Percentiles rank a stretch among this genome's conserved stretches.
phyloP scores from a whole-genome alignment of 2,888 invertebrate species.

The Gortyna flavago region DNA sequence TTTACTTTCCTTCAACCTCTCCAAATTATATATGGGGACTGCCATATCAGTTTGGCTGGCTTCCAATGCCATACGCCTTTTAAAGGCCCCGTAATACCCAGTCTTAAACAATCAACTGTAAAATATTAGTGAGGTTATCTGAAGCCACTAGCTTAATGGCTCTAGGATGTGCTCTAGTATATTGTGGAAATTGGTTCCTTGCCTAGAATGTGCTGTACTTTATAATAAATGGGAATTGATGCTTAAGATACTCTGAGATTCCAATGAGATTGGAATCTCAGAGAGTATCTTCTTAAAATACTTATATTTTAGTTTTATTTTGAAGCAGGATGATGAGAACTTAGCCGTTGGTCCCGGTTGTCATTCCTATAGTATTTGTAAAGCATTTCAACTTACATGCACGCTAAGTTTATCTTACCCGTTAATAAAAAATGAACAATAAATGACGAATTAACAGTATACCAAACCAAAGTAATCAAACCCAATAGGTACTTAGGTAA shows the following conservation, averaged over 20 bases:
- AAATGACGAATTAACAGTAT: neutral
- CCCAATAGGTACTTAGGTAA: no score
- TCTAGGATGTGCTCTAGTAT: slow-evolving; percentile 5
- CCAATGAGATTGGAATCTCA: no score
- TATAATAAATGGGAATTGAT: neutral
- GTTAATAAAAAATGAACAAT: neutral
- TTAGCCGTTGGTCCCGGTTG: no score
- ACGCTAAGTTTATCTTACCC: no score
- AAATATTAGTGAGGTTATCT: slow-evolving; percentile 51
- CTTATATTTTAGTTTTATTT: neutral
- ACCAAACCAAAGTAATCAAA: neutral
- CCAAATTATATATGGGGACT: slow-evolving; percentile 57
- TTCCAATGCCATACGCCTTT: slow-evolving; percentile 57
- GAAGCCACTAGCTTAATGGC: slow-evolving; percentile 32
- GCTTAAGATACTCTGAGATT: neutral
- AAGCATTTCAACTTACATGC: neutral
- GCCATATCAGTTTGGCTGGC: slow-evolving; percentile 57
- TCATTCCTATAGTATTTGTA: no score
- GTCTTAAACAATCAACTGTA: slow-evolving; percentile 58
- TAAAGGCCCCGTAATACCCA: slow-evolving; percentile 53
- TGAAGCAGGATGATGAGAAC: neutral
- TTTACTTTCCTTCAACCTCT: slow-evolving; percentile 40
- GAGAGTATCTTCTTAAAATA: no score
- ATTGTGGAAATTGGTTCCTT: neutral
- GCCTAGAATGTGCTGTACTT: neutral